Evolutionary conservation across 2,113 vertebrate genomes (phyloP).

Genomic region (Helogale parvula): DNA sequence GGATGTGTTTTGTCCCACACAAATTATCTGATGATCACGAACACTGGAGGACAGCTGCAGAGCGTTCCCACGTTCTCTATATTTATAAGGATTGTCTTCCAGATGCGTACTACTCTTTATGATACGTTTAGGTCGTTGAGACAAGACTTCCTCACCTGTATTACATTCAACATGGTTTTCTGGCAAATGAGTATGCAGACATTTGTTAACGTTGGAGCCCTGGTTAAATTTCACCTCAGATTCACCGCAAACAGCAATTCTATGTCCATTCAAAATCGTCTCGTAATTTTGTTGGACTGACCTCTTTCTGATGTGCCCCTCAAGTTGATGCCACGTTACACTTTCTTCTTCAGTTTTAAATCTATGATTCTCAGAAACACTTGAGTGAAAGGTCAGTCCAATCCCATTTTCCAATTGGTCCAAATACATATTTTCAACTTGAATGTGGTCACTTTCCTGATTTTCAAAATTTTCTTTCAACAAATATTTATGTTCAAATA

Average conservation of each 20-base stretch:
- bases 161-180: not conserved
- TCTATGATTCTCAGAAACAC: not conserved
- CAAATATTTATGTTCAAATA: too few relatives aligned
- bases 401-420: not conserved
- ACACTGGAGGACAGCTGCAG: not conserved
- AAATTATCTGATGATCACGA: not conserved
- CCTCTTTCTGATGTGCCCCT: not conserved
- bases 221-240: not conserved
- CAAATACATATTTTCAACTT: too few relatives aligned
- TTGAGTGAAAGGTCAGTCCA: not conserved
- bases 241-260: not conserved
- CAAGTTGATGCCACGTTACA: not conserved
- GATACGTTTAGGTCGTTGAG: not conserved
- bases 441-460: too few relatives aligned
- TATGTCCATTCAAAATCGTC: not conserved
- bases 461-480: too few relatives aligned
- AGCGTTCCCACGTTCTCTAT: not conserved
- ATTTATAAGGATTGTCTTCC: not conserved
- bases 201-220: not conserved
- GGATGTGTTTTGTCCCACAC: not conserved
- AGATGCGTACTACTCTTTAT: not conserved
- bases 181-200: not conserved
- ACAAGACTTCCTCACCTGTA: not conserved
- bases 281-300: not conserved
- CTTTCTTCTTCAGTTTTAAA: not conserved